Conservation (phyloP, 2,797 vertebrate species). For the Dryobates pubescens region DNA sequence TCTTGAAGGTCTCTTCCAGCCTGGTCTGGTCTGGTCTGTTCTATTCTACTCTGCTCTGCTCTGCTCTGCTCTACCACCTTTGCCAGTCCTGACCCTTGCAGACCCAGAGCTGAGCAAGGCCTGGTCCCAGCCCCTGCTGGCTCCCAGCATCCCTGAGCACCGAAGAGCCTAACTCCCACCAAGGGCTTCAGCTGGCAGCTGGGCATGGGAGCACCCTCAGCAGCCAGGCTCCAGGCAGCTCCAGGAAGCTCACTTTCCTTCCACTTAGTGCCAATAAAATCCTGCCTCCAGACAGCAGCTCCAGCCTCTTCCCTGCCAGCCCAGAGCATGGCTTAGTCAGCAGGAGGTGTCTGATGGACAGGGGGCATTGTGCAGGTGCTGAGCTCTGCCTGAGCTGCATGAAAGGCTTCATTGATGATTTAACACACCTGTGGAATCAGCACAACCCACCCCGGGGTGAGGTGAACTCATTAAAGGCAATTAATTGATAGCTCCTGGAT, state of each 20-base stretch:
- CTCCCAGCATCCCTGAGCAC: not conserved
- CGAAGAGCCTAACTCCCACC: not conserved
- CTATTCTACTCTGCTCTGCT: too few species aligned
- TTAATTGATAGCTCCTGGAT: not conserved
- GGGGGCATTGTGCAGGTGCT: not conserved
- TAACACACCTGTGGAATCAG: slow-evolving; percentile 33
- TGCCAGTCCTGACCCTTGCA: too few species aligned
- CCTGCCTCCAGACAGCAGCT: slow-evolving; percentile 14
- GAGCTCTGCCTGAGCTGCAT: not conserved
- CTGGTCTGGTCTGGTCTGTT: too few species aligned
- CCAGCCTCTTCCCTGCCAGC: slow-evolving; percentile 33
- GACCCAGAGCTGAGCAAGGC: not conserved
- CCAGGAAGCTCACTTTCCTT: slow-evolving; percentile 47
- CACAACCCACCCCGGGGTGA: not conserved
- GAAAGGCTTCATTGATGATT: not conserved
- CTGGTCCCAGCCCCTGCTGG: not conserved
- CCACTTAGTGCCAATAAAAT: slow-evolving; percentile 49
- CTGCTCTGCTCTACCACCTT: not conserved
- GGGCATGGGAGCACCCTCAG: slow-evolving; percentile 49
- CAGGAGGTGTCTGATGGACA: not conserved
- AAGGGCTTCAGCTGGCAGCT: slow-evolving; percentile 7
- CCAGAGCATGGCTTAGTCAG: slow-evolving; percentile 30
- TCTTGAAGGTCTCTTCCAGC: too few species aligned
- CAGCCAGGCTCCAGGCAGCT: slow-evolving; percentile 37
- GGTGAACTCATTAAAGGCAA: not conserved